phyloP scores from a whole-genome alignment of 1,140 invertebrate genomes.

The Saccostrea echinata region DNA sequence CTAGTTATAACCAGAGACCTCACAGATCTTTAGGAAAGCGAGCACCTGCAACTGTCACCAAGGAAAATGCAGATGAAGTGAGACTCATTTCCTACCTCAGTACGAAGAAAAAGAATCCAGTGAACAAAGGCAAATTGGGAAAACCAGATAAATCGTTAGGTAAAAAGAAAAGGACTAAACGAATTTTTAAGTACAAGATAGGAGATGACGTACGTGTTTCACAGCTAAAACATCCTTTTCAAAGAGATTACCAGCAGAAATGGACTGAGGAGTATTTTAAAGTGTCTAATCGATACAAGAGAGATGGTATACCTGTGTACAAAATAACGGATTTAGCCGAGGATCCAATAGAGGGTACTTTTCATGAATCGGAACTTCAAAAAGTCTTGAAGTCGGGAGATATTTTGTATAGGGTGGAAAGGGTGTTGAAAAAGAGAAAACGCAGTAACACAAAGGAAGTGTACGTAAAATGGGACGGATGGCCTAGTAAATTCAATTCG shows the following conservation, averaged over 20 bases:
- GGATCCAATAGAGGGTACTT: constrained; percentile 43
- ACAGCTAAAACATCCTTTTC: constrained; percentile 42
- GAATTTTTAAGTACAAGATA: constrained; percentile 33
- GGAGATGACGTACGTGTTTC: constrained; percentile 51
- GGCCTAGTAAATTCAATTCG: constrained; percentile 58
- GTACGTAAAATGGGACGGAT: constrained; percentile 50
- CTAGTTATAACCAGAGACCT: constrained; percentile 47
- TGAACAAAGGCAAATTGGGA: neutral
- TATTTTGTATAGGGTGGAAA: constrained; percentile 28
- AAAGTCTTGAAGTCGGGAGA: constrained; percentile 40
- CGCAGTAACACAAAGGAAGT: constrained; percentile 38
- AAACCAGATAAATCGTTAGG: neutral
- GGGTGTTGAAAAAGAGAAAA: constrained; percentile 26
- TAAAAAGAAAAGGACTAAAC: constrained; percentile 3
- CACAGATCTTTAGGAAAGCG: constrained; percentile 39
- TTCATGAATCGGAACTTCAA: constrained; percentile 56
- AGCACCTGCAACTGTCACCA: constrained; percentile 40
- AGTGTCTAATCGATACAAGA: constrained; percentile 36
- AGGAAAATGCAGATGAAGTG: constrained; percentile 43
- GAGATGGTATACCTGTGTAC: constrained; percentile 50
- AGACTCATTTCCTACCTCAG: constrained; percentile 39
- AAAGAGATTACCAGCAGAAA: constrained; percentile 55
- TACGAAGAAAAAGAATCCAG: neutral
- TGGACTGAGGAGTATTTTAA: constrained; percentile 57
- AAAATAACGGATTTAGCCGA: constrained; percentile 47